These are phyloP conservation scores for Microcebus murinus DNA, from an alignment of 2,113 vertebrate species.

Conservation along the genomic window DNA sequence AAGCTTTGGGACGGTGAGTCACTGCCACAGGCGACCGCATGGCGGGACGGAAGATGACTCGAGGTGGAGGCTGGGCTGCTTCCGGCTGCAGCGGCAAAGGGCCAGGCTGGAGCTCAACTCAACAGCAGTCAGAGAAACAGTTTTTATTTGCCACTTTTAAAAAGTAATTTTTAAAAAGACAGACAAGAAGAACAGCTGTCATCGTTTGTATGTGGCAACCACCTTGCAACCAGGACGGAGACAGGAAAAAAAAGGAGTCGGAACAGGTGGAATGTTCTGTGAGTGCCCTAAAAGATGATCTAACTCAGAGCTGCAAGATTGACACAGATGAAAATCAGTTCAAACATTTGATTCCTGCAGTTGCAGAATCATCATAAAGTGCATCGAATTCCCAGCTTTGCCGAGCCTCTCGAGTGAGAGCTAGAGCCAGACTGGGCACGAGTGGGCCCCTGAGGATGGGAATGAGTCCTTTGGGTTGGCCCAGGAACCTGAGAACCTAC, in stretches of 20 bases:
- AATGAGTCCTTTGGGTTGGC: neutral
- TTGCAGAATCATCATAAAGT: neutral
- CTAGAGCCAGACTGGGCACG: fast-evolving
- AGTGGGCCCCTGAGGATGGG: neutral
- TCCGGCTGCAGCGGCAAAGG: neutral
- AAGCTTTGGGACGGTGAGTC: neutral
- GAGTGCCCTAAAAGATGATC: fast-evolving
- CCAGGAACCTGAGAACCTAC: neutral
- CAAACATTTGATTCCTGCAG: neutral
- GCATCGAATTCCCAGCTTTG: neutral
- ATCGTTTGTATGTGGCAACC: neutral
- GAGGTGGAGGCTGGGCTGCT: fast-evolving
- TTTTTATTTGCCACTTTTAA: neutral
- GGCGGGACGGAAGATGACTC: fast-evolving
- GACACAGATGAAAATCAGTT: neutral
- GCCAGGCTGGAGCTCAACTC: neutral
- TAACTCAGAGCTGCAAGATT: fast-evolving
- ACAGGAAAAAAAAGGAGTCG: neutral
- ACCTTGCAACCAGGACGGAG: neutral
- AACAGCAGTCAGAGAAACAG: neutral
- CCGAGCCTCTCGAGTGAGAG: neutral
- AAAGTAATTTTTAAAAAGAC: neutral
- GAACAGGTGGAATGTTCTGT: fast-evolving
- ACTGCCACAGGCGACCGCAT: fast-evolving
- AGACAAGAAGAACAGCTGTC: neutral